Conservation (phyloP, 1,140 invertebrate genomes). For the Drosophila grimshawi region DNA sequence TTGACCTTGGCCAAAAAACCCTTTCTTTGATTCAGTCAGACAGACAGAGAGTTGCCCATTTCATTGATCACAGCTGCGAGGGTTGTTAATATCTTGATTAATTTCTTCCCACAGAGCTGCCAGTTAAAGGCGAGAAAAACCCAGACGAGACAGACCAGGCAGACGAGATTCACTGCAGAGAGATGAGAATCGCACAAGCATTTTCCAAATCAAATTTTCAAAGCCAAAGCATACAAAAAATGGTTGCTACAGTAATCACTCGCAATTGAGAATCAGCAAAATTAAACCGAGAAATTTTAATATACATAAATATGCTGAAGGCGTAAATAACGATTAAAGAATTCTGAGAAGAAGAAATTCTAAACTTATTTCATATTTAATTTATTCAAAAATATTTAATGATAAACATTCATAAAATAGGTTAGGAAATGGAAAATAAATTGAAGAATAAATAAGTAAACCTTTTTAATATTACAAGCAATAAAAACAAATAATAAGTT, state of each 20-base stretch:
- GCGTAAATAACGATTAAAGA: too few relatives aligned
- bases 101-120: slow-evolving; percentile 51
- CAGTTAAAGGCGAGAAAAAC: slow-evolving; percentile 50
- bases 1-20: slow-evolving; percentile 44
- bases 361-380: too few relatives aligned
- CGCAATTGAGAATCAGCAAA: too few relatives aligned
- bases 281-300: too few relatives aligned
- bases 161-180: not conserved
- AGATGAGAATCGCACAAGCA: slow-evolving; percentile 55
- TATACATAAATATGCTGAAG: too few relatives aligned
- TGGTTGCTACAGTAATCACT: not conserved
- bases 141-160: slow-evolving; percentile 18
- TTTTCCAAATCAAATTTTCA: slow-evolving; percentile 78
- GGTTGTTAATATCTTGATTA: slow-evolving; percentile 81
- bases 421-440: too few relatives aligned
- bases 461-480: too few relatives aligned
- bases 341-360: too few relatives aligned
- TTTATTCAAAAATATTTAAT: too few relatives aligned
- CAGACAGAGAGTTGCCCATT: slow-evolving; percentile 12
- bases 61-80: slow-evolving; percentile 27
- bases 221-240: slow-evolving; percentile 47
- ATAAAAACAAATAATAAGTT: too few relatives aligned
- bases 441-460: too few relatives aligned
- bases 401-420: too few relatives aligned
- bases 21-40: slow-evolving; percentile 24